Conservation (phyloP, 1,140 invertebrate genomes). For the Pseudachorutes palmiensis region DNA sequence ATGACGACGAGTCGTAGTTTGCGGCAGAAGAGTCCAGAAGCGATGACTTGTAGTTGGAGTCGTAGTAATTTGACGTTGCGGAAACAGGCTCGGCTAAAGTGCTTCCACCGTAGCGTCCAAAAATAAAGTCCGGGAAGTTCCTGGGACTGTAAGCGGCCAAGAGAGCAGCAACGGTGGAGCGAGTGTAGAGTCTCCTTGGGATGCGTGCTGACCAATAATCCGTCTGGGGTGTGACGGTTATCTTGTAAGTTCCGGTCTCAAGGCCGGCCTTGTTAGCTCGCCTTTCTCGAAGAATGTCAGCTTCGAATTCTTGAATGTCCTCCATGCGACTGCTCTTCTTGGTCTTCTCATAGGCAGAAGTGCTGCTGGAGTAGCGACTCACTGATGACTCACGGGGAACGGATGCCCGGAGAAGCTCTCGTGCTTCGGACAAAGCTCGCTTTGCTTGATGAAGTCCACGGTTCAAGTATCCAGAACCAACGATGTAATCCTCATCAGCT, state of each 20-base stretch:
- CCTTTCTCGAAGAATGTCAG: not conserved
- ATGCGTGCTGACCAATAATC: constrained; percentile 3
- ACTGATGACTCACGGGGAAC: not conserved
- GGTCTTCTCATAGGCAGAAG: not conserved
- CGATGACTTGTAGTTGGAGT: not conserved
- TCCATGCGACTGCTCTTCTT: not conserved
- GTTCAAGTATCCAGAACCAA: constrained; percentile 3
- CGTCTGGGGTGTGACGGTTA: not conserved
- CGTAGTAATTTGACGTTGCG: not conserved
- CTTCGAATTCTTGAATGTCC: not conserved
- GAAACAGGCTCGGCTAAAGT: not conserved
- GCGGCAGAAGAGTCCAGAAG: not conserved
- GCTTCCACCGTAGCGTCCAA: constrained; percentile 3
- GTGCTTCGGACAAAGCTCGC: not conserved
- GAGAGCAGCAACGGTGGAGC: constrained; percentile 6
- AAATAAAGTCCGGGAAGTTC: constrained; percentile 7
- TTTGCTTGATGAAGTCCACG: not conserved
- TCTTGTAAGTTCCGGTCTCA: not conserved
- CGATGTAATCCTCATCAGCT: constrained; percentile 4
- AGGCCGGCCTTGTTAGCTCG: not conserved
- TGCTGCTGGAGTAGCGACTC: not conserved
- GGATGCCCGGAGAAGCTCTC: not conserved
- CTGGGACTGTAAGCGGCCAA: not conserved
- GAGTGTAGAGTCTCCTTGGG: not conserved
- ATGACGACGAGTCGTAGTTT: not conserved